Evolutionary conservation across 2,113 vertebrate species (phyloP), one percentile per base, ranked within the genome.

Genomic region (Pteruthius melanotis): DNA sequence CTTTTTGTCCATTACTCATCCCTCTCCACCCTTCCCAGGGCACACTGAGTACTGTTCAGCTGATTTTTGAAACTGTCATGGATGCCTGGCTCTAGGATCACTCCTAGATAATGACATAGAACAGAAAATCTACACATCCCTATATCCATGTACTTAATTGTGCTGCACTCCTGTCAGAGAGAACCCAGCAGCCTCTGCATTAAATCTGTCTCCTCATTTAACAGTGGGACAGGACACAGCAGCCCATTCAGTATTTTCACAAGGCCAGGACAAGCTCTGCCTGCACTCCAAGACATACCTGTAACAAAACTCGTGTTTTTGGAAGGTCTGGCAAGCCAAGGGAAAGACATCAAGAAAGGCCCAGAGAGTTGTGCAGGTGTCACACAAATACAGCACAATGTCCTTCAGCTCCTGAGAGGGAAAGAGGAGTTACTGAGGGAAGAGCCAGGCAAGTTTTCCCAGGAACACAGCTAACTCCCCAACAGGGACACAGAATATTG

Each of bases 281-380:
- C 33, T 80, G 83, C 56, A 52, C 37, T 21, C 12, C 61, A 64
- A 22, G 6, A 77, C 12, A 16, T 97, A 99, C 99, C 99, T 99
- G 98, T 89, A 98, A 83, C 99, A 98, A 94, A 99, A 99, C 86
- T 99, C 97, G 1, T 99, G 98, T 49, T 98, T 98, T 81, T 99
- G 98, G 97, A 99, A 99, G 85, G 98, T 98, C 57, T 98, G 95
- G 94, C 98, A 99, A 81, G 99, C 99, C 44, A 96, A 70, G 2
- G 99, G 99, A 93, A 99, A 99, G 96, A 99, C 98, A 72, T 99
- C 99, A 93, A 99, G 97, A 90, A 99, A 99, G 15, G 99, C 98
- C 97, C 99, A 99, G 74, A 99, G 98, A 3, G 99, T 99, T 17
- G 98, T 99, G 90, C 98, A 99, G 13, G 98, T 98, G 95, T 99